Percentiles rank a stretch among this genome's conserved stretches.
These are phyloP conservation scores for Acronicta leporina DNA, from an alignment of 2,888 invertebrate species.

Conservation along the genomic window DNA sequence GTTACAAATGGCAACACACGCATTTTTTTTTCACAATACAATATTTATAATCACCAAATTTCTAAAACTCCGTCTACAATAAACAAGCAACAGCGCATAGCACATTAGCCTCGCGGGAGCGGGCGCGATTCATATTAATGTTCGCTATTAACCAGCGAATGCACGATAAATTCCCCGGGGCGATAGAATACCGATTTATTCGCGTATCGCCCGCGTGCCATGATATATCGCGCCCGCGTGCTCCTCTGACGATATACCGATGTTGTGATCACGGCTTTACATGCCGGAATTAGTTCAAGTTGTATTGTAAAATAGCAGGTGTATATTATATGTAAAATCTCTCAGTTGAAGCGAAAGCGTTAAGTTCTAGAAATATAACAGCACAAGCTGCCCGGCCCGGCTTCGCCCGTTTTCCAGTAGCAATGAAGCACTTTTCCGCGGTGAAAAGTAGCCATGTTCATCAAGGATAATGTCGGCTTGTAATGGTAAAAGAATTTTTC, in stretches of 20 bases:
- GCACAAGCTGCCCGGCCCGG: no score
- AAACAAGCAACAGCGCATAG: slow-evolving; percentile 52
- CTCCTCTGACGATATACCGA: slow-evolving; percentile 49
- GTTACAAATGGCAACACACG: neutral
- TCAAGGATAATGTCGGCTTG: no score
- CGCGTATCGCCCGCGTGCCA: slow-evolving; percentile 62
- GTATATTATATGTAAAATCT: no score
- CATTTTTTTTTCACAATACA: slow-evolving; percentile 33
- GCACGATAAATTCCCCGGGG: slow-evolving; percentile 71
- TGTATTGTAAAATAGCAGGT: no score
- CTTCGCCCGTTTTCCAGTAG: no score
- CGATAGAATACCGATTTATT: slow-evolving; percentile 79
- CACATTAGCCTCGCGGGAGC: slow-evolving; percentile 58
- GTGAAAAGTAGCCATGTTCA: no score
- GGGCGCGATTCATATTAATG: slow-evolving; percentile 76
- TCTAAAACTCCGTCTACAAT: slow-evolving; percentile 50
- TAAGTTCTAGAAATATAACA: no score
- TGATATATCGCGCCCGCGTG: slow-evolving; percentile 59
- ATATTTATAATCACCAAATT: slow-evolving; percentile 37
- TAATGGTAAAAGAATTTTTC: no score
- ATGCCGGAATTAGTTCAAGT: slow-evolving; percentile 33
- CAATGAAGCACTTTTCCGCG: no score
- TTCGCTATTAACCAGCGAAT: slow-evolving; percentile 74
- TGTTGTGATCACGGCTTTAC: slow-evolving; percentile 57
- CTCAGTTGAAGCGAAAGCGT: no score